Conservation (phyloP, 2,888 invertebrate species). For the Gryllus longicercus region DNA sequence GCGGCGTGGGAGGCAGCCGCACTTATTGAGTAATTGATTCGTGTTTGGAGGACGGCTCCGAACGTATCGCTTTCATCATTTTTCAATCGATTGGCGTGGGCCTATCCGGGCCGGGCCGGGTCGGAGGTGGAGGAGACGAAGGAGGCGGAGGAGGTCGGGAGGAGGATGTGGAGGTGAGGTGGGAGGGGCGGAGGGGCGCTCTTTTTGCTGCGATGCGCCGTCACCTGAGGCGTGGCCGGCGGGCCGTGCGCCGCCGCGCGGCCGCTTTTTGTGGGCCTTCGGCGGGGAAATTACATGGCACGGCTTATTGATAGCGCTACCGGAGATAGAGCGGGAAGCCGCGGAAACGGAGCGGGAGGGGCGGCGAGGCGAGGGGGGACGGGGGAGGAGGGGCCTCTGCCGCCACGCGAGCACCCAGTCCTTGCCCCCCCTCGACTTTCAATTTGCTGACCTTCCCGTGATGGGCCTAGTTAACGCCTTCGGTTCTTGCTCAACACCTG, state of each 20-base stretch:
- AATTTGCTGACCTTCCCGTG: neutral
- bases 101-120: neutral
- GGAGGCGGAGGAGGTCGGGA: neutral
- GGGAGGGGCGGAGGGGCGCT: neutral
- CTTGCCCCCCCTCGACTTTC: neutral
- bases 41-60: constrained; percentile 6
- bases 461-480: neutral
- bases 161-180: neutral
- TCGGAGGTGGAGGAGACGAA: neutral
- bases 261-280: neutral
- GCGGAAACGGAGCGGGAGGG: neutral
- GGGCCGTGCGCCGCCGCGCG: neutral
- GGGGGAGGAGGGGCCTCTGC: neutral
- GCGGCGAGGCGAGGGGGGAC: neutral
- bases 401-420: neutral
- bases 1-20: neutral
- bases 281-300: constrained; percentile 3
- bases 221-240: constrained; percentile 1
- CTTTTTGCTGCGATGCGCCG: neutral
- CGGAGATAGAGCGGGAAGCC: neutral
- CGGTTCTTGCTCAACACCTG: constrained; percentile 17
- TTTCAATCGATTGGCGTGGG: neutral
- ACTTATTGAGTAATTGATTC: neutral
- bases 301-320: constrained; percentile 11
- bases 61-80: constrained; percentile 17